Evolutionary conservation across 2,797 vertebrate genomes (phyloP).

Genomic region (Schizopygopsis malacanthus): DNA sequence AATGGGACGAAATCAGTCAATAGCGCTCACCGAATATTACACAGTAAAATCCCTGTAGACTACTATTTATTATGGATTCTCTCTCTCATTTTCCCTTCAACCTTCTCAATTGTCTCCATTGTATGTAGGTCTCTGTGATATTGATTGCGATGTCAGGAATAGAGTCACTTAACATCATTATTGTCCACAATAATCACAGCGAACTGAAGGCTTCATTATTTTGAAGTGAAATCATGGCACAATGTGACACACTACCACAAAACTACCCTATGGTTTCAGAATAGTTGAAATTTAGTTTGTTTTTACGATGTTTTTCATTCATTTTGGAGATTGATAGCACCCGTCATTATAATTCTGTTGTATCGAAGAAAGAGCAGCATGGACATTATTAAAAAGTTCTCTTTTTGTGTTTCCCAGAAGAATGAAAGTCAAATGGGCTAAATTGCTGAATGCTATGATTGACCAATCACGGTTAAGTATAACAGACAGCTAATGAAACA

Average conservation of each 20-base stretch:
- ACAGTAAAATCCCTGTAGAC: constrained; percentile 40
- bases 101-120: constrained; percentile 34
- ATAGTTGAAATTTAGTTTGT: neutral
- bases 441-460: neutral
- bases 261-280: neutral
- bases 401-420: neutral
- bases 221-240: neutral
- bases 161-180: constrained; percentile 39
- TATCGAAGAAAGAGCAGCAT: neutral
- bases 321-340: neutral
- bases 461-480: neutral
- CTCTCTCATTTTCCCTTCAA: constrained; percentile 40
- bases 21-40: constrained; percentile 42
- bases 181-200: constrained; percentile 42
- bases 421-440: neutral
- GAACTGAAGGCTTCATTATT: neutral
- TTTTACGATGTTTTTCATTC: neutral
- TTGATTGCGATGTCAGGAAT: constrained; percentile 48
- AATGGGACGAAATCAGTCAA: constrained; percentile 35
- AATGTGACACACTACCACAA: neutral
- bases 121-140: constrained; percentile 46
- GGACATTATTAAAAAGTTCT: neutral
- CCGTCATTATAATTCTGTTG: neutral
- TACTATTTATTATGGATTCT: constrained; percentile 58
- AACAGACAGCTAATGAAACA: neutral